Percentiles rank a stretch among this genome's conserved stretches.
Conservation (phyloP, 2,888 invertebrate species). For the Callyntrura sp. region DNA sequence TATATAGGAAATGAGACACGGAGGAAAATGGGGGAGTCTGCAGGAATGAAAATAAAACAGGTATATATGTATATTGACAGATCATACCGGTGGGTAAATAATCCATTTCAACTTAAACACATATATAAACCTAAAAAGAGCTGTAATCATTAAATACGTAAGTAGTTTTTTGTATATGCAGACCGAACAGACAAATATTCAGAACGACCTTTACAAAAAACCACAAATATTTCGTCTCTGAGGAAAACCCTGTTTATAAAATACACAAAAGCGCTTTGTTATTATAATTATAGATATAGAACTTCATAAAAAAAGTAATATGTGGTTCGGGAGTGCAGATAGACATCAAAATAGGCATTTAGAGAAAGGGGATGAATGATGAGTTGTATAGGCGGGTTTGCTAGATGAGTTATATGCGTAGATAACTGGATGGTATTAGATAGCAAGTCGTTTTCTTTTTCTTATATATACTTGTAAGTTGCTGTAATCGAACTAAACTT, state of each 20-base stretch:
- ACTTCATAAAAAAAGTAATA: constrained; percentile 1
- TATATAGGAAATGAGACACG: background rate
- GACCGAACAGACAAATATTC: constrained; percentile 27
- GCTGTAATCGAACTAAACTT: too few species aligned
- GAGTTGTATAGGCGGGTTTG: background rate
- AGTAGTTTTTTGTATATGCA: background rate
- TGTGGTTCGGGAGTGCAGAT: background rate
- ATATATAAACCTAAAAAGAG: background rate
- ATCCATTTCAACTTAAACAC: too few species aligned
- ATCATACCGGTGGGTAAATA: too few species aligned
- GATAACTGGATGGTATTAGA: too few species aligned
- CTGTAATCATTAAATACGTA: background rate
- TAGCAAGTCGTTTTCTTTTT: too few species aligned
- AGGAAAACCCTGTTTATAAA: background rate
- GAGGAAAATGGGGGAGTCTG: background rate
- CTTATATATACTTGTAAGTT: too few species aligned
- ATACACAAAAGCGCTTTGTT: background rate
- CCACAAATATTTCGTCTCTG: background rate
- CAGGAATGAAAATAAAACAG: constrained; percentile 28
- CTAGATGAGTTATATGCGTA: too few species aligned
- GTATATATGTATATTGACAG: background rate
- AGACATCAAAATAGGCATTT: too few species aligned
- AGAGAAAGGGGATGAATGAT: too few species aligned
- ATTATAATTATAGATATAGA: constrained; percentile 11
- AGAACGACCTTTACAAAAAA: constrained; percentile 18